Percentiles rank a stretch among this genome's conserved stretches.
phyloP scores from a whole-genome alignment of 2,797 vertebrate species.

The Smutsia gigantea region DNA sequence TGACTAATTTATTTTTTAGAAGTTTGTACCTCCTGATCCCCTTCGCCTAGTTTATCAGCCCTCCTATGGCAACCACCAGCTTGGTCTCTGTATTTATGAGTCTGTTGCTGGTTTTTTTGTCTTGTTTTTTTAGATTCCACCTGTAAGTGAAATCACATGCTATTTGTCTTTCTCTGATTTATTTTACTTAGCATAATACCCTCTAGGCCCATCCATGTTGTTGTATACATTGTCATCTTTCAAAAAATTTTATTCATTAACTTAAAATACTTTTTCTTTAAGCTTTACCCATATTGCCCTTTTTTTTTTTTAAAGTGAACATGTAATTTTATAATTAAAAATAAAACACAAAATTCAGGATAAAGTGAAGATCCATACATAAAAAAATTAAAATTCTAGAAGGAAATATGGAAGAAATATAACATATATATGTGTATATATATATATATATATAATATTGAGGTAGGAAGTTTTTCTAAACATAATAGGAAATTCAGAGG shows the following conservation, averaged over 20 bases:
- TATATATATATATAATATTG: background rate
- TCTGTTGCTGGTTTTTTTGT: too few species aligned
- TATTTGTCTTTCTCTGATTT: too few species aligned
- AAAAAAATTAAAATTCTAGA: background rate
- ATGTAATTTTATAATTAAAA: background rate
- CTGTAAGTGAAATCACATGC: too few species aligned
- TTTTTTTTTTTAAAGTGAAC: background rate
- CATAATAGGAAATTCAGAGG: background rate
- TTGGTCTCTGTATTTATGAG: too few species aligned
- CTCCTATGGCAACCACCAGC: too few species aligned
- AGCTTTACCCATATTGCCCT: background rate
- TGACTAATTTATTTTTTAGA: too few species aligned
- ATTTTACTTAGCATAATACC: too few species aligned
- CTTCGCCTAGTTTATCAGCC: too few species aligned
- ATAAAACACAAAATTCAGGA: background rate
- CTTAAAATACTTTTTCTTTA: background rate
- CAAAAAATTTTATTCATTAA: background rate
- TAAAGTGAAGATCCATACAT: background rate
- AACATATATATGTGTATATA: background rate
- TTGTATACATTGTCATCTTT: background rate
- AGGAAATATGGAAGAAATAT: background rate
- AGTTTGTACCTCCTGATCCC: too few species aligned
- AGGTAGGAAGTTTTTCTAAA: conserved; percentile 22
- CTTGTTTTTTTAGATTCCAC: too few species aligned
- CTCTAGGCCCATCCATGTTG: too few species aligned